These are phyloP conservation scores for Plutomurus gul DNA, from an alignment of 1,140 invertebrate species.

Conservation along the genomic window DNA sequence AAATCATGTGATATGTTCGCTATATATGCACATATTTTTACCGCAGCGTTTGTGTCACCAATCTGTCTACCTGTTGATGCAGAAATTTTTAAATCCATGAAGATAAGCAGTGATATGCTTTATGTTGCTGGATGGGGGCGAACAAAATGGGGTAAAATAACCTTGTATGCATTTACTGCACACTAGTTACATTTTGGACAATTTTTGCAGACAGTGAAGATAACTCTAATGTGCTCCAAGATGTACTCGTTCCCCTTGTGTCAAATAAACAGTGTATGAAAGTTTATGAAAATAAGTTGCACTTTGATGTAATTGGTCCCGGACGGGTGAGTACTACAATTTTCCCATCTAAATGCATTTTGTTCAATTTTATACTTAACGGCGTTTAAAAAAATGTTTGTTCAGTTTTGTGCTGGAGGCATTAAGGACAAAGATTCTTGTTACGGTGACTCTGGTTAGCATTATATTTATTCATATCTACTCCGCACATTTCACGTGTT, in stretches of 20 bases:
- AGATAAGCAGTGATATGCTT: neutral
- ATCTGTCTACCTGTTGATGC: slow-evolving; percentile 43
- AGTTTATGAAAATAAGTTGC: neutral
- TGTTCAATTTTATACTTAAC: neutral
- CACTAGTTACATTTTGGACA: neutral
- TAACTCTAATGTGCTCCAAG: neutral
- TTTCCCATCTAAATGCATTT: neutral
- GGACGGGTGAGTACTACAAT: neutral
- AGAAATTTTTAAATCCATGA: neutral
- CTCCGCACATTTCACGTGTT: neutral
- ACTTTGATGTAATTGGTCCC: neutral
- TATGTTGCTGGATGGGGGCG: neutral
- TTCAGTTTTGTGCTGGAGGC: slow-evolving; percentile 56
- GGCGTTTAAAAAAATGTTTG: neutral
- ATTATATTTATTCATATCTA: slow-evolving; percentile 54
- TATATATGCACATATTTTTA: neutral
- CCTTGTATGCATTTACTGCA: neutral
- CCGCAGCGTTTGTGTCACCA: slow-evolving; percentile 44
- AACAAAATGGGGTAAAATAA: neutral
- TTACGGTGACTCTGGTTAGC: slow-evolving; percentile 70
- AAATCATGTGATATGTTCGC: neutral
- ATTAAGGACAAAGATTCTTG: slow-evolving; percentile 66
- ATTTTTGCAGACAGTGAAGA: neutral
- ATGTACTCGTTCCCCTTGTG: neutral
- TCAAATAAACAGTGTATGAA: neutral